Conservation (phyloP, 1,140 invertebrate genomes). For the Pseudomyrmex gracilis region DNA sequence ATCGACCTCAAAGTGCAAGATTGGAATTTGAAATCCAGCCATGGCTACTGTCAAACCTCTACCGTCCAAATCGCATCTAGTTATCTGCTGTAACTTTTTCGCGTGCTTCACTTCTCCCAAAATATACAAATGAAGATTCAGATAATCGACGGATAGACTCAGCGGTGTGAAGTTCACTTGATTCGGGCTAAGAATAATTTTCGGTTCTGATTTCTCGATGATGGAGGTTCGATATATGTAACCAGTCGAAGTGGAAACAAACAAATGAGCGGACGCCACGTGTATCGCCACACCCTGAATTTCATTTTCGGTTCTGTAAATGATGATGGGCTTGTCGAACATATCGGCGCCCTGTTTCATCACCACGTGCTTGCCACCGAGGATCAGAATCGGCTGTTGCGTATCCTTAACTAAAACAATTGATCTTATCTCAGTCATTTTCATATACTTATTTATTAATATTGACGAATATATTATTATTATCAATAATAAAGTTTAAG, state of each 20-base stretch:
- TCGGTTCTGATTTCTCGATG: slow-evolving; percentile 80
- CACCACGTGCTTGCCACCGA: slow-evolving; percentile 89
- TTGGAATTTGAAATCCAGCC: slow-evolving; percentile 88
- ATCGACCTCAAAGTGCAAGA: slow-evolving; percentile 94
- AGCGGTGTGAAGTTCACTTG: slow-evolving; percentile 87
- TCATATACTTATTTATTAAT: background rate
- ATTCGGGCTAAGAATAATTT: slow-evolving; percentile 86
- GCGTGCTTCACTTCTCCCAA: slow-evolving; percentile 88
- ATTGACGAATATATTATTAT: background rate
- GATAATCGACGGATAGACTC: slow-evolving; percentile 94
- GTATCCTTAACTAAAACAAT: slow-evolving; percentile 86
- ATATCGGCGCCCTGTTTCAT: slow-evolving; percentile 90
- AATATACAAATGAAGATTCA: slow-evolving; percentile 93
- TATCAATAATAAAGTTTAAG: too few relatives aligned
- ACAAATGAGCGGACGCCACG: slow-evolving; percentile 89
- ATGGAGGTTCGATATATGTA: slow-evolving; percentile 87
- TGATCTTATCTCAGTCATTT: background rate
- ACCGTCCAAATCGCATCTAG: slow-evolving; percentile 90
- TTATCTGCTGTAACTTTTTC: slow-evolving; percentile 89
- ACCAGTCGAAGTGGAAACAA: slow-evolving; percentile 90
- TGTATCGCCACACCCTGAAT: slow-evolving; percentile 90
- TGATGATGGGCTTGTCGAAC: slow-evolving; percentile 87
- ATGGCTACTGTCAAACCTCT: slow-evolving; percentile 89
- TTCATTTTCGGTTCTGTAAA: slow-evolving; percentile 83
- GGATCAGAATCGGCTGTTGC: slow-evolving; percentile 89